Base-by-base conservation (phyloP, 2,113 vertebrate genomes). In the Sinocyclocheilus maitianheensis region DNA sequence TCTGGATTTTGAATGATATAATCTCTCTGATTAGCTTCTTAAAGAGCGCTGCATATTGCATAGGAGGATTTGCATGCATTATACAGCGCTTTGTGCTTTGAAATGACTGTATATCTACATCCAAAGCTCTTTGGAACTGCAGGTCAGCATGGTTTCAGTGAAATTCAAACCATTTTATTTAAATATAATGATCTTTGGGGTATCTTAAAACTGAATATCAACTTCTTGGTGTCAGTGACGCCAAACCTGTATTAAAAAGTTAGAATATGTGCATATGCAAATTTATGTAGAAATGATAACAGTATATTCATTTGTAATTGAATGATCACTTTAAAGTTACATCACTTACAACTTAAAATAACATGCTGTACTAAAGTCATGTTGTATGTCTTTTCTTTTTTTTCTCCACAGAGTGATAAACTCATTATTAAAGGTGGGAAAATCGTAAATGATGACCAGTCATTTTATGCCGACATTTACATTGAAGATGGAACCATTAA, bases 371-470 rank as follows among this genome's bases (percentile, higher is more conserved):
- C 62, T 7, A 10, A 26, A 8, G 14, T 62, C 20, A 30, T 76
- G 3, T 48, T 83, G 34, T 74, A 26, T 62, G 58, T 83, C 37
- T 77, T 43, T 24, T 34, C 30, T 34, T 46, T 89, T 53, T 77
- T 48, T 12, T 48, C 51, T 82, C 85, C 91, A 69, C 89, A 99
- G 98, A 95, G 94, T 5, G 96, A 97, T 89, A 94, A 90, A 40
- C 93, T 99, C 30, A 92, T 99, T 46, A 96, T 99, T 91, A 97
- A 96, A 95, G 97, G 97, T 76, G 98, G 97, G 30, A 98, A 95
- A 92, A 92, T 99, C 0, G 97, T 99, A 86, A 99, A 99, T 0
- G 97, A 98, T 4, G 97, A 99, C 92, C 98, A 98, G 93, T 99
- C 97, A 0, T 99, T 99, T 89, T 94, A 96, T 3, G 97, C 97